Evolutionary conservation across 2,797 vertebrate species (phyloP), one percentile per base, ranked within the genome.

Genomic region (Lagorchestes hirsutus): DNA sequence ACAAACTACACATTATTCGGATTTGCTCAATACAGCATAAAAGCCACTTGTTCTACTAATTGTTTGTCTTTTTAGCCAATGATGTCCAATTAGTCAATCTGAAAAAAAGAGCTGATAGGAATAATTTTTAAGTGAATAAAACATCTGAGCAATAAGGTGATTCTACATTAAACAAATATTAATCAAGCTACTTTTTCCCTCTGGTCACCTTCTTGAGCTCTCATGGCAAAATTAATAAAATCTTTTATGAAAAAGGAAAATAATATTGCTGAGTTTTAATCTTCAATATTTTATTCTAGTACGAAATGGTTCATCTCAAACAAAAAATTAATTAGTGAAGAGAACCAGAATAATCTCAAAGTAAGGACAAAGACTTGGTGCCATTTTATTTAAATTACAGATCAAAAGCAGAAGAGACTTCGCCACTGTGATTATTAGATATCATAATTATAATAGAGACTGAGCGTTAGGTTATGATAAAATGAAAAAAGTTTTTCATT

Each of bases 81-180:
- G 94, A 14, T 90, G 97, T 97, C 96, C 97, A 97, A 98, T 95
- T 97, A 97, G 96, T 97, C 94, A 97, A 97, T 93, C 87, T 5
- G 93, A 97, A 98, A 98, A 97, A 98, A 98, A 95, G 94, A 98
- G 97, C 95, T 93, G 93, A 97, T 94, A 96, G 98, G 97, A 93
- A 96, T 92, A 95, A 96, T 95, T 98, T 98, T 97, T 98, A 98
- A 97, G 96, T 93, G 98, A 98, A 95, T 98, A 98, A 98, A 98
- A 97, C 97, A 98, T 97, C 97, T 97, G 96, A 97, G 98, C 97
- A 98, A 98, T 97, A 97, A 96, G 96, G 96, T 97, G 98, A 98
- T 98, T 97, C 95, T 95, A 92, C 58, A 97, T 98, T 98, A 98
- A 98, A 97, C 95, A 98, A 98, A 98, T 95, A 98, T 98, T 98